phyloP scores from a whole-genome alignment of 2,888 invertebrate species.

The Drosophila emarginata region DNA sequence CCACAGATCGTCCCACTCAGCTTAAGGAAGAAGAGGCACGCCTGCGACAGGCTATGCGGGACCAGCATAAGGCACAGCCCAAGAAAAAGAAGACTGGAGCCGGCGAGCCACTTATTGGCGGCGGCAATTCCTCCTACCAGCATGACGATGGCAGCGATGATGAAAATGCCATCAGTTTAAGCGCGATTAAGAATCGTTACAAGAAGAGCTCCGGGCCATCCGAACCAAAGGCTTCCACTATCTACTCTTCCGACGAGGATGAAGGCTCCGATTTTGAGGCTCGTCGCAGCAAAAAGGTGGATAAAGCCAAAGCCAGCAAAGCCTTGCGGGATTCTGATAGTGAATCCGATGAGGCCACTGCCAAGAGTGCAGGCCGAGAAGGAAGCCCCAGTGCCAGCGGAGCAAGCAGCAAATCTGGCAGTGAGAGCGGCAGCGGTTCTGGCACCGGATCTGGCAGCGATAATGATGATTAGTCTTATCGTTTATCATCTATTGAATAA shows the following conservation, averaged over 20 bases:
- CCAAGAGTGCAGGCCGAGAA: constrained; percentile 55
- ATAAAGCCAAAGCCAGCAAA: constrained; percentile 90
- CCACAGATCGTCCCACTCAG: constrained; percentile 94
- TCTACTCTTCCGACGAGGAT: constrained; percentile 93
- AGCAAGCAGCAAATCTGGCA: constrained; percentile 45
- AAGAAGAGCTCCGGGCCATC: constrained; percentile 85
- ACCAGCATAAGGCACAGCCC: constrained; percentile 84
- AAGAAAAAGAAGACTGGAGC: constrained; percentile 83
- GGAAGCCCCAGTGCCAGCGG: constrained; percentile 55
- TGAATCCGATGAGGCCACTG: constrained; percentile 81
- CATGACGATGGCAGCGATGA: constrained; percentile 94
- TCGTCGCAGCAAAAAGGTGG: constrained; percentile 87
- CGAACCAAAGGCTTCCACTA: constrained; percentile 84
- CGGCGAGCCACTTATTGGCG: constrained; percentile 79
- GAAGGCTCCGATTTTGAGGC: constrained; percentile 91
- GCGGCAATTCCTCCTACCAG: constrained; percentile 82
- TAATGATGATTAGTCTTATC: constrained; percentile 52
- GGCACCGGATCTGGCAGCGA: constrained; percentile 63
- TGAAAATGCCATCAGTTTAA: constrained; percentile 94
- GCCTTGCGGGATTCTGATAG: constrained; percentile 90
- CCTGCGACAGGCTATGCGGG: constrained; percentile 92
- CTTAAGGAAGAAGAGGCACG: constrained; percentile 99
- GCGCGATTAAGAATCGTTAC: constrained; percentile 97
- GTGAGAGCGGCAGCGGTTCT: constrained; percentile 46
- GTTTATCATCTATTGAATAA: too few relatives aligned